Base-by-base conservation (phyloP, 2,113 vertebrate genomes). In the Lamprologus tigripictilis region DNA sequence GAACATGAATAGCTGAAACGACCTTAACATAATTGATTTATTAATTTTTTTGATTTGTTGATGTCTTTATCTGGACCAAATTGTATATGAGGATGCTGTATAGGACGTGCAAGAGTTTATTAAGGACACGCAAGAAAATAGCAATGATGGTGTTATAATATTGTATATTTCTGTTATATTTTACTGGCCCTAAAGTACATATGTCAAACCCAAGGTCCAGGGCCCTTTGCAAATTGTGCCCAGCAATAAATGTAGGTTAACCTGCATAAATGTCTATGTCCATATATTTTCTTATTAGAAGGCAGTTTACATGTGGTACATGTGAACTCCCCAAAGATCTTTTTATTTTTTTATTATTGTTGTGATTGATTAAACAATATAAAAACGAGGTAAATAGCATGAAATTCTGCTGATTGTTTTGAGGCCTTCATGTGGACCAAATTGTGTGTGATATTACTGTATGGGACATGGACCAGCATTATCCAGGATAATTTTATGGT, bases 1-100 rank as follows among this genome's bases (percentile, higher is more conserved):
- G 57, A 61, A 61, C 31, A 63, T 63, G 58, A 66, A 37, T 37
- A 3, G 17, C 31, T 66, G 31, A 66, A 66, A 12, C 0, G 0
- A 37, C 17, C 61, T 37, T 13, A 66, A 66, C 61, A 66, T 66
- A 13, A 66, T 5, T 21, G 33, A 66, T 37, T 66, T 66, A 66
- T 66, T 37, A 21, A 5, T 37, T 66, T 66, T 66, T 66, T 66
- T 42, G 37, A 71, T 71, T 71, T 71, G 19, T 71, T 71, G n/a
- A 71, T 23, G 66, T 42, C 12, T 73, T 73, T 23, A 73, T 23
- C n/a, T 26, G 37, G 66, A 45, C 5, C 37, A 73, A 45, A 73
- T 73, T 73, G 37, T 71, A 71, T 26, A 42, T 71, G 21, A 26
- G 13, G 21, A 26, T 71, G 37, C 37, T 9, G 8, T 42, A 1